These are phyloP conservation scores for Cyrtorhinus lividipennis DNA, from an alignment of 1,140 invertebrate species.

Conservation along the genomic window DNA sequence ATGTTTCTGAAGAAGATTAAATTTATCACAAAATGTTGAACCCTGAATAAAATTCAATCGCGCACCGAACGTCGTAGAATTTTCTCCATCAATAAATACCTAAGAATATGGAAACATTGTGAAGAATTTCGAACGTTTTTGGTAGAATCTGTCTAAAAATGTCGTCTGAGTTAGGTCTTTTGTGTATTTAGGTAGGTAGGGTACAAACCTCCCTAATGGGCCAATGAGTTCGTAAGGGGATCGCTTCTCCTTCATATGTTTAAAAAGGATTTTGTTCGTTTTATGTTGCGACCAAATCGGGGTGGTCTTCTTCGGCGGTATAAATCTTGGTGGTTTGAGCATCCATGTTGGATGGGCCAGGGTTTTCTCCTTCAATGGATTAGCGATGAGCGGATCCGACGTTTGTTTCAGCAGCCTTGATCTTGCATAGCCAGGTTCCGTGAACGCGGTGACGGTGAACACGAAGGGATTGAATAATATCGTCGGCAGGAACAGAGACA, in stretches of 20 bases:
- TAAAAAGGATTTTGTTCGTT: background rate
- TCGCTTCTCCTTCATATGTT: background rate
- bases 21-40: too few relatives aligned
- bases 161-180: too few relatives aligned
- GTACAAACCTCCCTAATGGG: background rate
- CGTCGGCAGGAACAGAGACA: background rate
- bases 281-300: background rate
- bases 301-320: background rate
- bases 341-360: background rate
- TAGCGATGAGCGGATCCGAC: background rate
- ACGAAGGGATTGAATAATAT: background rate
- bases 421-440: background rate
- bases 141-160: too few relatives aligned
- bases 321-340: background rate
- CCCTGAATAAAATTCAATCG: too few relatives aligned
- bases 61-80: too few relatives aligned
- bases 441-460: background rate
- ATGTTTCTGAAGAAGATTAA: too few relatives aligned
- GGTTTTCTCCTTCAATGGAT: background rate
- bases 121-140: too few relatives aligned
- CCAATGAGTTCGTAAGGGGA: background rate
- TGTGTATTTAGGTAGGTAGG: too few relatives aligned
- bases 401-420: background rate
- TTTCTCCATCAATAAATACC: too few relatives aligned
- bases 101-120: too few relatives aligned